phyloP scores from a whole-genome alignment of 2,113 vertebrate genomes.

The Argyrosomus japonicus region DNA sequence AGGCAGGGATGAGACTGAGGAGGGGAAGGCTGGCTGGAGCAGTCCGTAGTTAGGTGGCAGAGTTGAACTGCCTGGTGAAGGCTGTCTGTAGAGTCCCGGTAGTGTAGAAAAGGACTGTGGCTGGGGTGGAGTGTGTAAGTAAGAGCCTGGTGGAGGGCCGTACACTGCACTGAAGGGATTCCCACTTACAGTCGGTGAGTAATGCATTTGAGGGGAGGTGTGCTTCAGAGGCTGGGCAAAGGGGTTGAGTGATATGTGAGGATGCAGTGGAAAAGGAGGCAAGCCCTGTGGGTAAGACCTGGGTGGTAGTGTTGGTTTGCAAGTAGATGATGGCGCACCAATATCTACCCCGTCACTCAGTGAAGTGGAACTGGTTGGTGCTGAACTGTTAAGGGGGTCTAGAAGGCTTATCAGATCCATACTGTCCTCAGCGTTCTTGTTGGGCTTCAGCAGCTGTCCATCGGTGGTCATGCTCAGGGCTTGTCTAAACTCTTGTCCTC shows the following conservation, averaged over 20 bases:
- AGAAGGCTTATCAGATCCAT: slow-evolving; percentile 90
- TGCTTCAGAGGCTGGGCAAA: slow-evolving; percentile 85
- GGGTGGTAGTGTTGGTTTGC: slow-evolving; percentile 73
- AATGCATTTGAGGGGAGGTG: slow-evolving; percentile 80
- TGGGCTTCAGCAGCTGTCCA: slow-evolving; percentile 83
- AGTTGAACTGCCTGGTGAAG: slow-evolving; percentile 77
- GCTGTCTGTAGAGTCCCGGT: slow-evolving; percentile 87
- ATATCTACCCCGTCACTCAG: slow-evolving; percentile 26
- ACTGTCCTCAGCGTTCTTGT: slow-evolving; percentile 73
- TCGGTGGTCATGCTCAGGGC: slow-evolving; percentile 69
- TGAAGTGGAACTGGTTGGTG: slow-evolving; percentile 1
- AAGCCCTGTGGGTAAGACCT: slow-evolving; percentile 79
- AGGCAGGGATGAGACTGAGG: slow-evolving; percentile 51
- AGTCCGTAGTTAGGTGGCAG: slow-evolving; percentile 63
- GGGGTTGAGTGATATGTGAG: slow-evolving; percentile 87
- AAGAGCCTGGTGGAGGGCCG: slow-evolving; percentile 77
- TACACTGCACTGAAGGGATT: slow-evolving; percentile 86
- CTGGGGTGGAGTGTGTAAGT: slow-evolving; percentile 81
- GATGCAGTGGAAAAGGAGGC: slow-evolving; percentile 75
- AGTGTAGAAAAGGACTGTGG: slow-evolving; percentile 82
- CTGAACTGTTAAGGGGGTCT: slow-evolving; percentile 86
- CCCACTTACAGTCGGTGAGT: slow-evolving; percentile 81
- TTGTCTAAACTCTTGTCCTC: slow-evolving; percentile 81
- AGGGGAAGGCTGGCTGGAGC: slow-evolving; percentile 44
- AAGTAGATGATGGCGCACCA: slow-evolving; percentile 43